Base-by-base conservation (phyloP, 2,888 invertebrate genomes). In the Campoletis raptor region DNA sequence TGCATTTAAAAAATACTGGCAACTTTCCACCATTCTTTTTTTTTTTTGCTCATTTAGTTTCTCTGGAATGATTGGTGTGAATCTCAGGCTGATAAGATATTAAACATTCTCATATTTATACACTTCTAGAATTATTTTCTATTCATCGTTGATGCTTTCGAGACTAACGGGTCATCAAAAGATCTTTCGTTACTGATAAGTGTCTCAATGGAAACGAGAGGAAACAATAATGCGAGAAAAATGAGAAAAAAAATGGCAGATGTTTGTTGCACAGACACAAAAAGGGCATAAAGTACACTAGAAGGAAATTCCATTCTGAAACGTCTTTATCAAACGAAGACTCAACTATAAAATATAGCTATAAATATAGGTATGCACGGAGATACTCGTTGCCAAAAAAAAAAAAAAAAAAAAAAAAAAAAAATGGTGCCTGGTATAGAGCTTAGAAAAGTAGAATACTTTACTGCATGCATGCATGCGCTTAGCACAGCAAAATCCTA, bases 401-500 rank as follows among this genome's bases (percentile, higher is more conserved):
- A 30, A 73, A 69, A 81, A 69, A 81, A 85, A 78, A n/a, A n/a
- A 30, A 30, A 30, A 30, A 30, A 30, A 30, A 73, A 69, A 81
- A 69, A 81, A 85, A 78, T 69, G 54, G 69, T 77, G 52, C n/a
- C 77, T 66, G 18, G 24, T n/a, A 10, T 36, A 30, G 64, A 66
- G 80, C 84, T 73, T 88, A 89, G 90, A 87, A 84, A 84, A 85
- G 81, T 85, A 84, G 81, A 84, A 69, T 54, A 84, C 88, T 89
- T 79, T 84, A 89, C 66, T 30, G 30, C 30, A 30, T 30, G 30
- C 30, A 2, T 36, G 48, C 66, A 30, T 45, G 52, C 66, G 30
- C 40, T 24, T 67, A 42, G 89, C 79, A 79, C 80, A 78, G 77
- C 82, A 74, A 87, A 90, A 91, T 90, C 90, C 88, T 92, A 91